Base-by-base conservation (phyloP, 2,113 vertebrate species). In the Cryptotis parvus region DNA sequence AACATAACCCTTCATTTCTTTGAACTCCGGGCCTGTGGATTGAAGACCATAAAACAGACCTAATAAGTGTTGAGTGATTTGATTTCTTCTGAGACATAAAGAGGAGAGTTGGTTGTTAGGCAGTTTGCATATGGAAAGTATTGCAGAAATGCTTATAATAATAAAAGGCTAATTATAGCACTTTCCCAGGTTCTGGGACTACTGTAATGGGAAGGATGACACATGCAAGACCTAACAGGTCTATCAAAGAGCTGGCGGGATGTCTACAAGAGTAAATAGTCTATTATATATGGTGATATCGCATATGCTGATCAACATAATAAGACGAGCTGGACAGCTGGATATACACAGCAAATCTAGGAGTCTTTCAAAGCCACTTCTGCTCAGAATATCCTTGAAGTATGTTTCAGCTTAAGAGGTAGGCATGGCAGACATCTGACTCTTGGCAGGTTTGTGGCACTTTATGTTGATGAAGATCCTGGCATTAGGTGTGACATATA, bases 121-220 rank as follows among this genome's bases (percentile, higher is more conserved):
- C 63, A 58, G 31, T 93, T 79, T 89, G 77, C 65, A 89, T 70
- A 63, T 66, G 74, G 89, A 81, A 88, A 66, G 63, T 92, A 87
- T 89, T 93, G 39, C 35, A 92, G 80, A 92, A 92, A 84, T 73
- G 58, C 69, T 93, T 84, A 69, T 33, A 91, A 93, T 90, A 91
- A 89, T 74, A 73, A 94, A 82, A 85, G 52, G 55, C 80, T 95
- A 81, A 93, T 74, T 77, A 80, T 81, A 96, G 82, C n/a, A 58
- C 82, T 90, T 91, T 88, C 55, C 88, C 90, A 91, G 81, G 90
- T 94, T 95, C 61, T 49, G 37, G 78, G 63, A 76, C 43, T 84
- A 31, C 55, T 20, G 9, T 91, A 82, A 85, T 93, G 52, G 69
- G 84, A 61, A 85, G 27, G 81, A 82, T 10, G 2, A 72, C 3